Conservation (phyloP, 2,797 vertebrate species). For the Eulemur coronatus region DNA sequence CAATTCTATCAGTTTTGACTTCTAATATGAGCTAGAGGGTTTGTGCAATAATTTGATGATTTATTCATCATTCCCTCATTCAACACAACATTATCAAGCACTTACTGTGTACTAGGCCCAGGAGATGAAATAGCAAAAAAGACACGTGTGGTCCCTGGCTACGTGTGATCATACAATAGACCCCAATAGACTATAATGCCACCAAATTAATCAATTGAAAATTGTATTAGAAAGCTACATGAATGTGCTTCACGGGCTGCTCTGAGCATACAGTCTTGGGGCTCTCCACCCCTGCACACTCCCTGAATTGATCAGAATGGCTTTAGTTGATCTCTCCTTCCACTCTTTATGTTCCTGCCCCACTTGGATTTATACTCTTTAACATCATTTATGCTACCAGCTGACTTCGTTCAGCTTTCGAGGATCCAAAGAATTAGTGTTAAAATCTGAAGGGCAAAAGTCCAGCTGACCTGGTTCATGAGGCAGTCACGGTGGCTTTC, state of each 20-base stretch:
- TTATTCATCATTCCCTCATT: not conserved
- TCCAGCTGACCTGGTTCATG: constrained; percentile 49
- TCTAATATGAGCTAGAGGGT: not conserved
- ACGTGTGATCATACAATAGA: not conserved
- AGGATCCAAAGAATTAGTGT: constrained; percentile 63
- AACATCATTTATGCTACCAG: constrained; percentile 52
- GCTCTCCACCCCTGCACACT: not conserved
- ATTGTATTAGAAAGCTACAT: not conserved
- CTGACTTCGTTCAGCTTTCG: constrained; percentile 52
- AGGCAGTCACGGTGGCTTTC: constrained; percentile 47
- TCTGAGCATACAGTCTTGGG: not conserved
- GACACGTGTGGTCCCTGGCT: not conserved
- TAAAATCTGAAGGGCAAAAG: constrained; percentile 64
- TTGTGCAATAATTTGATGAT: not conserved
- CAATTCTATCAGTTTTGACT: not conserved
- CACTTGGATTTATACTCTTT: constrained; percentile 56
- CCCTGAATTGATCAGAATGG: constrained; percentile 19
- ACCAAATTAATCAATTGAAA: not conserved
- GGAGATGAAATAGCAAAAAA: not conserved
- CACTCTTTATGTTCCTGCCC: constrained; percentile 26
- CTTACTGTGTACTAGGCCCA: not conserved
- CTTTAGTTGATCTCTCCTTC: not conserved
- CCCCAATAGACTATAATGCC: not conserved
- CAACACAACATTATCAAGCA: not conserved
- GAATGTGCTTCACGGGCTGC: not conserved